Percentiles rank a stretch among this genome's conserved stretches.
These are phyloP conservation scores for Gouania willdenowi DNA, from an alignment of 2,797 vertebrate genomes.

Conservation along the genomic window DNA sequence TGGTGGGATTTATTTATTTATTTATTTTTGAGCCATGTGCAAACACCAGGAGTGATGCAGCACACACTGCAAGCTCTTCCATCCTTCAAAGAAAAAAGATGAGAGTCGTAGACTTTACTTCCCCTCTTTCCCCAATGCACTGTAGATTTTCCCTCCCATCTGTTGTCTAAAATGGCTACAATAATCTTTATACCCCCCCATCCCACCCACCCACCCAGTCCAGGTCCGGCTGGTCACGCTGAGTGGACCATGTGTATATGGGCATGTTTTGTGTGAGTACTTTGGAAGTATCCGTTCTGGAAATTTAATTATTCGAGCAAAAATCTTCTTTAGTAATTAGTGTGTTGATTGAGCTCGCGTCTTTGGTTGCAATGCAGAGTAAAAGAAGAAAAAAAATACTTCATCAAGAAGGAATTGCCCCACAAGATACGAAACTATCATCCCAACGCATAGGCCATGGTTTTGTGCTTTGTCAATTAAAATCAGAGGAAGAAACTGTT, in stretches of 20 bases:
- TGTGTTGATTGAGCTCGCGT: no score
- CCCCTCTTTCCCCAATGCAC: conserved; percentile 13
- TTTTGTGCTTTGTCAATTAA: no score
- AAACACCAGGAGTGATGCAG: conserved; percentile 50
- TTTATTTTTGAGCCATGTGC: conserved; percentile 40
- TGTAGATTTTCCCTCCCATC: conserved; percentile 71
- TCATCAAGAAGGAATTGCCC: no score
- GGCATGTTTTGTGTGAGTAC: conserved; percentile 23
- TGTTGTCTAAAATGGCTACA: conserved; percentile 81
- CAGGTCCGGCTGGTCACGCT: conserved; percentile 77
- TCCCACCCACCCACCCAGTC: no score
- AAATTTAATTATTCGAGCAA: no score
- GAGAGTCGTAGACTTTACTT: conserved; percentile 28
- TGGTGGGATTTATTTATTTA: conserved; percentile 28
- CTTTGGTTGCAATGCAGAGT: no score
- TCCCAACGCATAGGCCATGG: no score
- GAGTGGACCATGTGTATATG: conserved; percentile 54
- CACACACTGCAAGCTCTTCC: conserved; percentile 20
- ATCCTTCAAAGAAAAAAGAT: conserved; percentile 23
- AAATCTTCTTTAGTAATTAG: no score
- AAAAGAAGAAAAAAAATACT: no score
- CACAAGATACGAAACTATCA: no score
- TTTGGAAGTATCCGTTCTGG: conserved; percentile 36
- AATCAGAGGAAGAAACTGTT: no score
- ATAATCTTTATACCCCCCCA: conserved; percentile 74